Base-by-base conservation (phyloP, 2,113 vertebrate genomes). In the Coracopsis vasa region DNA sequence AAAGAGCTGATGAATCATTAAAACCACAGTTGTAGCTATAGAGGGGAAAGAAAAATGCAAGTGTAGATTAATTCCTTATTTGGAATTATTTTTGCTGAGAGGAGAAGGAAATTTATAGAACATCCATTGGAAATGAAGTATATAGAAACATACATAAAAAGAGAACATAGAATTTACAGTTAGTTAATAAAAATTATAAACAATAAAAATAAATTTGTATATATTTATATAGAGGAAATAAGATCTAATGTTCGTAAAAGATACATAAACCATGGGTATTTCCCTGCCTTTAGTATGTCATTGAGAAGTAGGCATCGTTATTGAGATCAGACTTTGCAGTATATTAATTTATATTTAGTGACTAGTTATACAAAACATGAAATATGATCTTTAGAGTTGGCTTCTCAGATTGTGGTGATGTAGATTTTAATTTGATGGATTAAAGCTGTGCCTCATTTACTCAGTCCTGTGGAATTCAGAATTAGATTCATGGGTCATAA, bases 391-490 rank as follows among this genome's bases (percentile, higher is more conserved):
- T 89, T 41, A 51, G 74, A 90, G 53, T 37, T 82, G 53, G 58
- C 70, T 91, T 94, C 89, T 88, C n/a, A 81, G 69, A 74, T 83
- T 86, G 60, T 71, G 64, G 17, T 91, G 92, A 86, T 80, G 48
- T 51, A 72, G 65, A 60, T 92, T 92, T 84, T 86, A 92, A 83
- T 93, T 78, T 92, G 85, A 93, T 96, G 47, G 75, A 90, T 93
- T 93, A 69, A 90, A 93, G 86, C 35, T 82, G 41, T 88, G 88
- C 90, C 47, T 97, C 93, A 92, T 97, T 95, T 95, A 82, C 70
- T 75, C 84, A 82, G 0, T 94, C 39, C 70, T 58, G n/a, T 2
- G 6, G 84, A 90, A 90, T 92, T 92, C 80, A 73, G 67, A 88
- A 74, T 86, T 78, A 95, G 73, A 75, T 87, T 81, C 83, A n/a